Conservation (phyloP, 2,888 invertebrate species). For the Glaucopsyche alexis region DNA sequence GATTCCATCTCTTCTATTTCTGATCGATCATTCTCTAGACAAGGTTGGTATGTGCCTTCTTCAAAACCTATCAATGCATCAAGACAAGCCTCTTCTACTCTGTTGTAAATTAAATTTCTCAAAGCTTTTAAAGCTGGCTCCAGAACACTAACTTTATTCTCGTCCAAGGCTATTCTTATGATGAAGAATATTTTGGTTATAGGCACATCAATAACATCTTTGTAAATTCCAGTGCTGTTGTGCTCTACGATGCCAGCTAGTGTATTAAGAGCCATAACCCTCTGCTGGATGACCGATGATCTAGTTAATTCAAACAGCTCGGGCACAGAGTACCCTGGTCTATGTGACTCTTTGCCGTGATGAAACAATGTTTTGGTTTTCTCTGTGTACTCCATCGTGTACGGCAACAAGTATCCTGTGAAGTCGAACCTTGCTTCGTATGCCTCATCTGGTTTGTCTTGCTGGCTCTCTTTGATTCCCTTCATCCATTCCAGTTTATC, state of each 20-base stretch:
- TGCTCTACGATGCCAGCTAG: conserved; percentile 89
- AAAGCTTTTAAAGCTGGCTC: conserved; percentile 88
- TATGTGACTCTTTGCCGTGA: conserved; percentile 94
- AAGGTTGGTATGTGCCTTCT: conserved; percentile 83
- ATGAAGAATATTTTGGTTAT: conserved; percentile 89
- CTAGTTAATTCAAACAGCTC: conserved; percentile 91
- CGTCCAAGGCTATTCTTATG: conserved; percentile 92
- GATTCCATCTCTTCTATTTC: conserved; percentile 79
- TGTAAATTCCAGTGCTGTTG: conserved; percentile 87
- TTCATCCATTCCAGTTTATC: conserved; percentile 95
- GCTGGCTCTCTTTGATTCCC: conserved; percentile 79
- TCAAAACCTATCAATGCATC: conserved; percentile 85
- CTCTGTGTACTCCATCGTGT: conserved; percentile 79
- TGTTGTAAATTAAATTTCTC: conserved; percentile 86
- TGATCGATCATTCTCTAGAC: conserved; percentile 71
- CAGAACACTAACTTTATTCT: conserved; percentile 85
- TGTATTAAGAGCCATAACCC: conserved; percentile 88
- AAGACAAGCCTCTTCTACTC: conserved; percentile 88
- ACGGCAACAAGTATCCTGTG: conserved; percentile 88
- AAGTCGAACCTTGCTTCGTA: conserved; percentile 93
- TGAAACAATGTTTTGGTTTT: conserved; percentile 86
- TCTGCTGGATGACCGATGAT: conserved; percentile 90
- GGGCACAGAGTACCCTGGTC: conserved; percentile 94
- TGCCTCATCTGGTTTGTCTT: conserved; percentile 77
- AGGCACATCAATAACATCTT: conserved; percentile 86